Evolutionary conservation across 2,888 invertebrate genomes (phyloP).

Genomic region (Ochropleura plecta): DNA sequence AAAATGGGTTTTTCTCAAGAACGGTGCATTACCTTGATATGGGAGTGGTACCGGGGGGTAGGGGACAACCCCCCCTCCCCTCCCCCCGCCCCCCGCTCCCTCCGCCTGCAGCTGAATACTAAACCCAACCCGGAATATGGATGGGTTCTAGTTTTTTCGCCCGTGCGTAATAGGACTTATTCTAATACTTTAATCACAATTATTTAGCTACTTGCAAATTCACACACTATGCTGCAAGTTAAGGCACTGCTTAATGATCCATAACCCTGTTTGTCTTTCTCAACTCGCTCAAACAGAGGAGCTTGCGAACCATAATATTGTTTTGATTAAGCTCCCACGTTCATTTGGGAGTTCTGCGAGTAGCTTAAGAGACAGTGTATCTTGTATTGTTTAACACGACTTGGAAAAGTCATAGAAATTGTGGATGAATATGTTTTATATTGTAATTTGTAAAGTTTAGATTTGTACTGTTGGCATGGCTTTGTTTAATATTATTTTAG

Average conservation of each 20-base stretch:
- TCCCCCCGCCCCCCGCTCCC: too few relatives aligned
- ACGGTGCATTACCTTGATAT: too few relatives aligned
- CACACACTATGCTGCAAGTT: slow-evolving; percentile 14
- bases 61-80: too few relatives aligned
- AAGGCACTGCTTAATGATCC: slow-evolving; percentile 34
- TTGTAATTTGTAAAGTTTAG: neutral
- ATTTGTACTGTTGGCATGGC: neutral
- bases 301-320: slow-evolving; percentile 29
- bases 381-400: neutral
- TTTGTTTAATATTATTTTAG: neutral
- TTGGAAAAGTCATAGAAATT: neutral
- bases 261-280: slow-evolving; percentile 51
- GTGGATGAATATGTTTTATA: neutral
- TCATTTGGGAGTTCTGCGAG: slow-evolving; percentile 17
- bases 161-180: neutral
- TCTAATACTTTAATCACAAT: neutral
- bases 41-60: too few relatives aligned
- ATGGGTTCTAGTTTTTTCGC: too few relatives aligned
- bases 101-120: too few relatives aligned
- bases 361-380: neutral
- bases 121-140: too few relatives aligned
- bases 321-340: slow-evolving; percentile 40
- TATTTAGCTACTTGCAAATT: neutral
- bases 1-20: too few relatives aligned
- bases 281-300: slow-evolving; percentile 28